Base-by-base conservation (phyloP, 2,113 vertebrate species). In the Eubucco bourcierii region DNA sequence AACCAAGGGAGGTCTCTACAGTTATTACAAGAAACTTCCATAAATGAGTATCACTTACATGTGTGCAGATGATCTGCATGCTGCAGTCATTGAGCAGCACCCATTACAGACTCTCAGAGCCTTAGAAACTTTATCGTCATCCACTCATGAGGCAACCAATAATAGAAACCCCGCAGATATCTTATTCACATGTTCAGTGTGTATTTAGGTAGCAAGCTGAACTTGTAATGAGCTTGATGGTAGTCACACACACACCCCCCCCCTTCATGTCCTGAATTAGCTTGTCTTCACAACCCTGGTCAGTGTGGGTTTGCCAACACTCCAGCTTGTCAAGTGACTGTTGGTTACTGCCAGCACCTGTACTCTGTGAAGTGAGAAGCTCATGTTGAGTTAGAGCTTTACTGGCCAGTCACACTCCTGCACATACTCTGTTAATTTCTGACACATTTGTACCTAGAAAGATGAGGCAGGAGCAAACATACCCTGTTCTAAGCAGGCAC, bases 291-390 rank as follows among this genome's bases (percentile, higher is more conserved):
- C 21, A 39, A 0, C 29, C 27, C 29, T 78, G 84, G 55, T 15
- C 66, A 61, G 72, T 4, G 56, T 3, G 29, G 13, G 5, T 31
- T 77, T 76, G 39, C 19, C 78, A 85, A 55, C 29, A 14, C 6
- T 73, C 17, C 29, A 5, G 4, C 12, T 63, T 67, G 33, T 47
- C 1, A 5, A 66, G 73, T 5, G 19, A 21, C 41, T 0, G 0
- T 25, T n/a, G 17, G 17, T 31, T 58, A 6, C 8, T 61, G 34
- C 14, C 52, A 34, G 29, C 37, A 75, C 13, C 23, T 78, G 29
- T 23, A 10, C 15, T 18, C 55, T 59, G 19, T 44, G 66, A 67
- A 47, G 65, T 14, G 29, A 68, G 65, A 50, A 63, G 52, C 7
- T 84, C 4, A 0, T 0, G 1, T 66, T 63, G 58, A 46, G 16